These are phyloP conservation scores for Scaptomyza parva DNA, from an alignment of 2,888 invertebrate species.

Conservation along the genomic window DNA sequence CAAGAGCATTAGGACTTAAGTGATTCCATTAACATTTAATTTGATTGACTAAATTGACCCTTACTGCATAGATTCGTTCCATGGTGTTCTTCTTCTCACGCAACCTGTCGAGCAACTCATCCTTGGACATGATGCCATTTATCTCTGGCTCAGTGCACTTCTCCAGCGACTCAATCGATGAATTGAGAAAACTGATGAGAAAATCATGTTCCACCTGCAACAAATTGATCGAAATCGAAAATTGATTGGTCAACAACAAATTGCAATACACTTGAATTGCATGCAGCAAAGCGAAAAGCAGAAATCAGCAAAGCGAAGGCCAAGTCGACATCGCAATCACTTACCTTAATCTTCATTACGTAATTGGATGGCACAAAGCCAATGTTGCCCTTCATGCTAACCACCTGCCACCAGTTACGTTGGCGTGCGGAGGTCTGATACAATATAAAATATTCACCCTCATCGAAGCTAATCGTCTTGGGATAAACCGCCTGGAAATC, in stretches of 20 bases:
- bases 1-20: too few species aligned
- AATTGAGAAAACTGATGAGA: slow-evolving; percentile 89
- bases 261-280: not conserved
- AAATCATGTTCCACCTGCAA: slow-evolving; percentile 89
- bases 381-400: slow-evolving; percentile 92
- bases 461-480: slow-evolving; percentile 92
- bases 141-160: slow-evolving; percentile 84
- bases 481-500: slow-evolving; percentile 94
- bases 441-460: slow-evolving; percentile 92
- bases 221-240: not conserved
- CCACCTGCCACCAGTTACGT: slow-evolving; percentile 94
- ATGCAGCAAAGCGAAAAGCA: not conserved
- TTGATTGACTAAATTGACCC: too few species aligned
- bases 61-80: slow-evolving; percentile 82
- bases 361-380: slow-evolving; percentile 96
- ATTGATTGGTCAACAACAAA: not conserved
- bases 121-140: slow-evolving; percentile 84
- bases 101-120: slow-evolving; percentile 88
- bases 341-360: slow-evolving; percentile 91
- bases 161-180: slow-evolving; percentile 88
- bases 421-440: slow-evolving; percentile 92
- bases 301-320: too few species aligned
- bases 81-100: slow-evolving; percentile 87
- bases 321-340: too few species aligned
- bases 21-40: too few species aligned